These are phyloP conservation scores for Limenitis camilla DNA, from an alignment of 2,888 invertebrate species.

Conservation along the genomic window DNA sequence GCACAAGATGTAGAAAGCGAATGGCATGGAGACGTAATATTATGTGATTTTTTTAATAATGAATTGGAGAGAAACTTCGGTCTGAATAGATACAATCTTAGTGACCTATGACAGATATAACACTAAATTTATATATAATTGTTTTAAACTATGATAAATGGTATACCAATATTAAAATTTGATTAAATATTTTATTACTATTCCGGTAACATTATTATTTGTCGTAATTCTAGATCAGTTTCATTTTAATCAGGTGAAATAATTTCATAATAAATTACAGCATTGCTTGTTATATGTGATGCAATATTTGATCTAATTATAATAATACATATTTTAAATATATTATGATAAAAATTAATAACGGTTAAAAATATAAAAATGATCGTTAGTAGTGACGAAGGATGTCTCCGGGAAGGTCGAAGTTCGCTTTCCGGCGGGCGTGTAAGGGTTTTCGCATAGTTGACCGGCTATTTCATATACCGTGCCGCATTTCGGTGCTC, in stretches of 20 bases:
- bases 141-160: too few species aligned
- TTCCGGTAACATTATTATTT: not conserved
- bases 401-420: constrained; percentile 52
- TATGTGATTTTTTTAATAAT: constrained; percentile 18
- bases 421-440: constrained; percentile 55
- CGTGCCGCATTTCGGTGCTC: constrained; percentile 71
- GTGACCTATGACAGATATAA: not conserved
- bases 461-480: constrained; percentile 71
- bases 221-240: not conserved
- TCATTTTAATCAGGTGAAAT: too few species aligned
- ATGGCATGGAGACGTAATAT: constrained; percentile 39
- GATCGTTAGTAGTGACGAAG: constrained; percentile 16
- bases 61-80: constrained; percentile 2
- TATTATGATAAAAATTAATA: too few species aligned
- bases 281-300: too few species aligned
- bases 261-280: too few species aligned
- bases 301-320: too few species aligned
- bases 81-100: not conserved
- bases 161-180: too few species aligned
- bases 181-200: not conserved
- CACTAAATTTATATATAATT: not conserved
- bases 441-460: constrained; percentile 72
- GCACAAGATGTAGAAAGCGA: constrained; percentile 59
- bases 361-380: too few species aligned
- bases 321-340: too few species aligned